phyloP scores from a whole-genome alignment of 2,797 vertebrate genomes.

The Lepilemur septentrionalis region DNA sequence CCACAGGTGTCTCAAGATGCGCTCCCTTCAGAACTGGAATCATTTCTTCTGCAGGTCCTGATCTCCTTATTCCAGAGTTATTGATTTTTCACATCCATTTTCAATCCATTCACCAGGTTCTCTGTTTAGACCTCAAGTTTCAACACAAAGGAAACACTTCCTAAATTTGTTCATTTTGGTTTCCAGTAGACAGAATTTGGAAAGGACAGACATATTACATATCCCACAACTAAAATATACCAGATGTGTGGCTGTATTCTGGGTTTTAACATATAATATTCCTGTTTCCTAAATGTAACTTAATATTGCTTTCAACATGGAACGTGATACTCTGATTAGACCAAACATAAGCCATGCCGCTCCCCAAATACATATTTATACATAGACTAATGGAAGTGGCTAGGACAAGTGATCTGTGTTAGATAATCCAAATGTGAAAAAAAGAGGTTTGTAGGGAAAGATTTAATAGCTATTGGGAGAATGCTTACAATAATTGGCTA shows the following conservation, averaged over 20 bases:
- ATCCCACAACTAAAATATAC: slow-evolving; percentile 85
- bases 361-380: slow-evolving; percentile 74
- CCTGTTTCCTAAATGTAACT: slow-evolving; percentile 84
- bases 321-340: slow-evolving; percentile 81
- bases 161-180: slow-evolving; percentile 85
- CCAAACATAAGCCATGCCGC: slow-evolving; percentile 78
- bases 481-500: slow-evolving; percentile 79
- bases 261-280: slow-evolving; percentile 81
- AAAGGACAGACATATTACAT: slow-evolving; percentile 82
- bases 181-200: slow-evolving; percentile 84
- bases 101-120: slow-evolving; percentile 74
- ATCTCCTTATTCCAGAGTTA: slow-evolving; percentile 68
- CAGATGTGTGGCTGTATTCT: slow-evolving; percentile 85
- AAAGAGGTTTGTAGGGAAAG: slow-evolving; percentile 19
- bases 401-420: slow-evolving; percentile 80
- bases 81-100: slow-evolving; percentile 75
- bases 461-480: slow-evolving; percentile 70
- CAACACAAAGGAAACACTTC: slow-evolving; percentile 83
- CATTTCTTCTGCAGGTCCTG: slow-evolving; percentile 4
- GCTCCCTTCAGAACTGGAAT: not conserved
- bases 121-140: slow-evolving; percentile 78
- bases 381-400: slow-evolving; percentile 77
- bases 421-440: slow-evolving; percentile 75
- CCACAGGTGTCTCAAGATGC: accelerated
- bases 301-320: slow-evolving; percentile 85